A percentile compares a stretch with the other conserved stretches of the same genome.
These are phyloP conservation scores for Callimico goeldii DNA, from an alignment of 2,797 vertebrate genomes.

Conservation along the genomic window DNA sequence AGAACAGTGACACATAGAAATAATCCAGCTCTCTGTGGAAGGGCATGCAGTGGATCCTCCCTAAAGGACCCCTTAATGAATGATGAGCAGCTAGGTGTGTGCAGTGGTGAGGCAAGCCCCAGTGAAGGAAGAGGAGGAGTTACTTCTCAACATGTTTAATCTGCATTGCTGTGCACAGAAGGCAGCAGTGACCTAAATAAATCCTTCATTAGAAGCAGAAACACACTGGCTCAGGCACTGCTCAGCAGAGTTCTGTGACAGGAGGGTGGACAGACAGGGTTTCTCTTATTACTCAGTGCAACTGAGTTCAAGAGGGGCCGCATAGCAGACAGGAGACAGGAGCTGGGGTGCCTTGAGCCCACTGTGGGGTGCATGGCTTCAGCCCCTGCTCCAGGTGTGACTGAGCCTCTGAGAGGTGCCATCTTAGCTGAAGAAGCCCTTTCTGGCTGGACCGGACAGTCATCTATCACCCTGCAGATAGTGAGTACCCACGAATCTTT, in stretches of 20 bases:
- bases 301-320: background rate
- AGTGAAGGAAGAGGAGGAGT: background rate
- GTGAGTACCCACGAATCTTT: rapidly evolving
- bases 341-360: rapidly evolving
- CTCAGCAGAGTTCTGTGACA: background rate
- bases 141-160: background rate
- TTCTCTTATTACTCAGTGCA: background rate
- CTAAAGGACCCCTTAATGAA: rapidly evolving
- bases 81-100: background rate
- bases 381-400: background rate
- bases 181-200: constrained; percentile 72
- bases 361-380: rapidly evolving
- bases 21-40: background rate
- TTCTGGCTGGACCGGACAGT: background rate
- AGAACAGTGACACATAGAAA: background rate
- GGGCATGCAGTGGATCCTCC: rapidly evolving
- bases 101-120: too few species aligned
- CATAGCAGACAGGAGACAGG: background rate
- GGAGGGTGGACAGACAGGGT: background rate
- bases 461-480: too few species aligned
- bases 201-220: constrained; percentile 54
- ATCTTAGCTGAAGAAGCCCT: background rate
- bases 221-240: background rate
- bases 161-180: constrained; percentile 1
- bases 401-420: background rate